Conservation (phyloP, 2,888 invertebrate species). For the Gymnosoma rotundatum region DNA sequence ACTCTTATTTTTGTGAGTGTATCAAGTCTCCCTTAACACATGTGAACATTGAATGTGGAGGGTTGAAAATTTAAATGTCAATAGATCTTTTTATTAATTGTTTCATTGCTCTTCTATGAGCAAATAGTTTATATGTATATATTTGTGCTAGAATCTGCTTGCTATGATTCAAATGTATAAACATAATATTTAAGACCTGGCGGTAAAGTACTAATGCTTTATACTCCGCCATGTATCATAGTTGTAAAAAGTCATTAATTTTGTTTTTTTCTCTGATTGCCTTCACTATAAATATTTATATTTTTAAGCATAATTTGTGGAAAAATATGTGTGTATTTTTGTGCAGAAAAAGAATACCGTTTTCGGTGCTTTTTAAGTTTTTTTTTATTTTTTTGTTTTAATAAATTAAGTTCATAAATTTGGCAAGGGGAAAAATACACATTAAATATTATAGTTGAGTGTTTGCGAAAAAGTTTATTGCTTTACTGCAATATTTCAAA, state of each 20-base stretch:
- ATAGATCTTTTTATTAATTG: not conserved
- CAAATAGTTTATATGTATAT: conserved; percentile 23
- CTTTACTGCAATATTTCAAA: conserved; percentile 30
- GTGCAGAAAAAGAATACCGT: not conserved
- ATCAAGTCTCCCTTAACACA: not conserved
- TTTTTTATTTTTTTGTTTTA: conserved; percentile 13
- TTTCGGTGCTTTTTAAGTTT: conserved; percentile 42
- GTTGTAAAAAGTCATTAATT: conserved; percentile 64
- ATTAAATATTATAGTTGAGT: conserved; percentile 43
- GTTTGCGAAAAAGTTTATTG: conserved; percentile 41
- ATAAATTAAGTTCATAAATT: conserved; percentile 38
- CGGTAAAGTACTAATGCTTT: conserved; percentile 16
- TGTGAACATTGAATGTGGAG: not conserved
- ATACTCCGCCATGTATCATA: conserved; percentile 48
- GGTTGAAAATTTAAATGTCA: too few species aligned
- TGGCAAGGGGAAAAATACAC: conserved; percentile 1
- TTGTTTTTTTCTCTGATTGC: conserved; percentile 28
- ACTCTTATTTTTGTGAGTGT: too few species aligned
- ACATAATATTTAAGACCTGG: not conserved
- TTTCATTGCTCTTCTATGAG: conserved; percentile 3
- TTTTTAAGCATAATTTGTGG: conserved; percentile 39
- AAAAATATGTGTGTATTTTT: conserved; percentile 5
- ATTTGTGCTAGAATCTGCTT: not conserved
- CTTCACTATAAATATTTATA: not conserved
- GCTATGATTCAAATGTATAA: not conserved